Evolutionary conservation across 2,113 vertebrate genomes (phyloP).

Genomic region (Phrynosoma blainvillii): DNA sequence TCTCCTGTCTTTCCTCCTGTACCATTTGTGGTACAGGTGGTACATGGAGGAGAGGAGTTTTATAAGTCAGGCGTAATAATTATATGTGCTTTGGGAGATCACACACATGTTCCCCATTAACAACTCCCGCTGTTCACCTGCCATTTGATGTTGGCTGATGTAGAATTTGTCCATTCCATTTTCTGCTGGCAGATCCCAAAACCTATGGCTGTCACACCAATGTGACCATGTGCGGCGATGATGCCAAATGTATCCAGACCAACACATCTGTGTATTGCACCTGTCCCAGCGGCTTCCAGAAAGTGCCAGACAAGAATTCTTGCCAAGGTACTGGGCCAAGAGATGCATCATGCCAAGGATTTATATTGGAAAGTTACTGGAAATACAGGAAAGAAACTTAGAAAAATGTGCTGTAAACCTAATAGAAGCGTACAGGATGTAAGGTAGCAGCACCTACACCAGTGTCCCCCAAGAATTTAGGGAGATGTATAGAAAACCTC

Average conservation of each 20-base stretch:
- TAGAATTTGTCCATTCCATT: not conserved
- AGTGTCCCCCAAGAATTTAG: not conserved
- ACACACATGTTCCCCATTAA: not conserved
- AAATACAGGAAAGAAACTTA: not conserved
- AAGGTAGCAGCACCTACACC: not conserved
- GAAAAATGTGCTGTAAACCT: not conserved
- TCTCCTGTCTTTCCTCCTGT: not conserved
- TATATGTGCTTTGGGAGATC: not conserved
- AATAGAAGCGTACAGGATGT: too few species aligned
- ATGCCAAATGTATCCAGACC: conserved; percentile 85
- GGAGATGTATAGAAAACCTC: not conserved
- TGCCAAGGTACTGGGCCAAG: conserved; percentile 82
- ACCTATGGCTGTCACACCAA: conserved; percentile 88
- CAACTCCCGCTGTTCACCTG: not conserved
- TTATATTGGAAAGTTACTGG: too few species aligned
- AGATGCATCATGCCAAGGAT: not conserved
- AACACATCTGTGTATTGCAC: conserved; percentile 87
- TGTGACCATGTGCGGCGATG: conserved; percentile 87
- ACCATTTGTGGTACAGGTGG: too few species aligned
- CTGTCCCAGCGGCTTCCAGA: conserved; percentile 92
- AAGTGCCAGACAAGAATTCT: conserved; percentile 79
- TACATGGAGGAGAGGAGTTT: too few species aligned
- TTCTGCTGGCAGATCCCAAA: conserved; percentile 80
- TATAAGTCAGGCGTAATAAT: too few species aligned
- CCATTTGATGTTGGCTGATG: not conserved